A percentile compares a stretch with the other conserved stretches of the same genome.
Evolutionary conservation across 2,888 invertebrate genomes (phyloP).

Genomic region (Eurytoma californica): DNA sequence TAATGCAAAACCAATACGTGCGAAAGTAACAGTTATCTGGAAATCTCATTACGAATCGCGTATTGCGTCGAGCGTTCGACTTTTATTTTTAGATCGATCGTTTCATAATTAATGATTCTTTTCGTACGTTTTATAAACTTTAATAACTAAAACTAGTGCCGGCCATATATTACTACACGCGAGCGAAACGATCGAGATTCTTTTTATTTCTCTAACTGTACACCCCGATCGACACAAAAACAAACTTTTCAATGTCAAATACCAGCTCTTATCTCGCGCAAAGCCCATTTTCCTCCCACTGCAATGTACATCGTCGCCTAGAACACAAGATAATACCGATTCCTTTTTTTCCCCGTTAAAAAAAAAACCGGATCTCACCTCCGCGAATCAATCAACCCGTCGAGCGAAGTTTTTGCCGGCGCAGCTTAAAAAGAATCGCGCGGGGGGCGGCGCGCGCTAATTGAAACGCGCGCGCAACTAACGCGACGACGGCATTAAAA

Average conservation of each 20-base stretch:
- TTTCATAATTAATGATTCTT: slow-evolving; percentile 26
- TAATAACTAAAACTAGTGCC: background rate
- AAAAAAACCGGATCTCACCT: no score
- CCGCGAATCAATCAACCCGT: no score
- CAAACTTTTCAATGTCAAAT: no score
- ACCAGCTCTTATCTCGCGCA: no score
- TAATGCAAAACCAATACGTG: slow-evolving; percentile 39
- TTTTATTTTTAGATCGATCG: slow-evolving; percentile 3
- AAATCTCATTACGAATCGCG: slow-evolving; percentile 33
- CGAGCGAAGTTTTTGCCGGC: no score
- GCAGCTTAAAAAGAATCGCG: no score
- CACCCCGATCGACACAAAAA: background rate
- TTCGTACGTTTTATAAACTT: background rate
- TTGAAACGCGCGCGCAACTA: slow-evolving; percentile 42
- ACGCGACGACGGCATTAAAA: slow-evolving; percentile 7
- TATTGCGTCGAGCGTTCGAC: background rate
- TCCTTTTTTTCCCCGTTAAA: background rate
- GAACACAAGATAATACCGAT: no score
- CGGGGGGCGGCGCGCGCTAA: slow-evolving; percentile 22
- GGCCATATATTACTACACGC: no score
- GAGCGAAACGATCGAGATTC: background rate
- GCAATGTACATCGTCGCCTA: no score
- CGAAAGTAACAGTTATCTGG: slow-evolving; percentile 51
- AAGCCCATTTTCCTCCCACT: no score
- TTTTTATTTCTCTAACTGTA: no score